These are phyloP conservation scores for Zaprionus lineosus DNA, from an alignment of 2,888 invertebrate species.

Conservation along the genomic window DNA sequence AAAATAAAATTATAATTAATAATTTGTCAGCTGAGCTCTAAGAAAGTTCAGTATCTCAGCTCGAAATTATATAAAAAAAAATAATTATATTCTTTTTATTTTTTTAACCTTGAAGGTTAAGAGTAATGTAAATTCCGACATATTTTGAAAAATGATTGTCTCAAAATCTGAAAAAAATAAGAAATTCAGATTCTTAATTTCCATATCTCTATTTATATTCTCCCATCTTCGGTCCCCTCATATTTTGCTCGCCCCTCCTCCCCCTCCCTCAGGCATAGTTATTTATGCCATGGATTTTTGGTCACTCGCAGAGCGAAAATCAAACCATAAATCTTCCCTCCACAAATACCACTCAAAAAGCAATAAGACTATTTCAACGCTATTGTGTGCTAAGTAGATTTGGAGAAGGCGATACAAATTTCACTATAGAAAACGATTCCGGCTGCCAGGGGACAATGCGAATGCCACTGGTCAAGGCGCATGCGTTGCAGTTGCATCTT, in stretches of 20 bases:
- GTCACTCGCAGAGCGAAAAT: slow-evolving; percentile 35
- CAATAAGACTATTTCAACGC: slow-evolving; percentile 79
- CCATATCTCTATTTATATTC: not conserved
- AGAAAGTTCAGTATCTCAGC: no score
- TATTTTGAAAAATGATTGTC: no score
- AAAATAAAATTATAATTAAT: no score
- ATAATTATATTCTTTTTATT: no score
- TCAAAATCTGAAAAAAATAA: no score
- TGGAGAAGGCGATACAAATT: slow-evolving; percentile 82
- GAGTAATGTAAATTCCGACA: no score
- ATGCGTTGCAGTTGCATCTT: no score
- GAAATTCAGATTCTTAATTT: no score
- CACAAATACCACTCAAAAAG: slow-evolving; percentile 79
- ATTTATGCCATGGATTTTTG: slow-evolving; percentile 16
- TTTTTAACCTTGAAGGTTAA: no score
- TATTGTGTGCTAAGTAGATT: slow-evolving; percentile 82
- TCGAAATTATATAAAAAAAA: no score
- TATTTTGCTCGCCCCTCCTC: not conserved
- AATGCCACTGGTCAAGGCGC: slow-evolving; percentile 13
- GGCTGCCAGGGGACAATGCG: slow-evolving; percentile 54
- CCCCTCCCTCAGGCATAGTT: not conserved
- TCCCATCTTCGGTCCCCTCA: no score
- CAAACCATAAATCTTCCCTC: slow-evolving; percentile 76
- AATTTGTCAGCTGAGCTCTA: no score
- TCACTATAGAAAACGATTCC: slow-evolving; percentile 63